Conservation (phyloP, 2,797 vertebrate genomes). For the Morelia viridis region DNA sequence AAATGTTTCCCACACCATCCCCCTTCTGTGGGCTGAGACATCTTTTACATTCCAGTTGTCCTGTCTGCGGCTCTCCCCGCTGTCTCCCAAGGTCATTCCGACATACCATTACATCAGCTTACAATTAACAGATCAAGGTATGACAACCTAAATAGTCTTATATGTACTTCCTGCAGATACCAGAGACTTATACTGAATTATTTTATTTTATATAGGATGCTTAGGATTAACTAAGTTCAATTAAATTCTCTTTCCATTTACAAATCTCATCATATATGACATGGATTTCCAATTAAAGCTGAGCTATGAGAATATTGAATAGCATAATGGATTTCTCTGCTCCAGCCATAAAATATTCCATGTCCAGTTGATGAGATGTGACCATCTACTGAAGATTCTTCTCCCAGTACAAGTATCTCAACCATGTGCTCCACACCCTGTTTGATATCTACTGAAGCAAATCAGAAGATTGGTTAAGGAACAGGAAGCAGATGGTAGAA, state of each 20-base stretch:
- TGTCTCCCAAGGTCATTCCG: neutral
- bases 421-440: neutral
- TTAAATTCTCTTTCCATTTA: neutral
- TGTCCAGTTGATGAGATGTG: neutral
- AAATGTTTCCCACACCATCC: neutral
- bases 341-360: neutral
- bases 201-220: neutral
- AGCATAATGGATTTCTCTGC: neutral
- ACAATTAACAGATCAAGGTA: neutral
- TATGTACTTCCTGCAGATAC: conserved; percentile 1
- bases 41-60: neutral
- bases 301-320: neutral
- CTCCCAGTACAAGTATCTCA: neutral
- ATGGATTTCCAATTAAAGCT: conserved; percentile 1
- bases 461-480: neutral
- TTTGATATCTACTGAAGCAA: neutral
- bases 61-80: neutral
- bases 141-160: neutral
- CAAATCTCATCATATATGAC: neutral
- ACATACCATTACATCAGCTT: neutral
- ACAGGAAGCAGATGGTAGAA: neutral
- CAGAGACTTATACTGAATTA: neutral
- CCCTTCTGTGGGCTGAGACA: neutral
- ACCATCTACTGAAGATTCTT: neutral
- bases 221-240: neutral